Evolutionary conservation across 2,888 invertebrate genomes (phyloP).

Genomic region (Chymomyza procnemis): DNA sequence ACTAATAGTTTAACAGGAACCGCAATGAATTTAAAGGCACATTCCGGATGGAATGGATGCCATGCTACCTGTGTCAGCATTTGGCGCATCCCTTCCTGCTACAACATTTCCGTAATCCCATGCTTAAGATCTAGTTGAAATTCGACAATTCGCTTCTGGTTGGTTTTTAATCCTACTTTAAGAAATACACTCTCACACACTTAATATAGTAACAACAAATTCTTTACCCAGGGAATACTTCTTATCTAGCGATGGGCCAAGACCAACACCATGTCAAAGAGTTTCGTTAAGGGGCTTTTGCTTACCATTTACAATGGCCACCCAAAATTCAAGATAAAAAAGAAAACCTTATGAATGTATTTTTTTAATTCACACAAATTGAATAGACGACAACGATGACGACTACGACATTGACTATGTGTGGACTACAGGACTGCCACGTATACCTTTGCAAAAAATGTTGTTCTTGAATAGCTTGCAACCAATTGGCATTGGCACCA

Average conservation of each 20-base stretch:
- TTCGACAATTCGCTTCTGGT: conserved; percentile 8
- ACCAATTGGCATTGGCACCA: conserved; percentile 47
- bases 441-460: not conserved
- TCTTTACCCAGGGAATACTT: conserved; percentile 6
- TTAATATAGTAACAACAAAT: not conserved
- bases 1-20: conserved; percentile 57
- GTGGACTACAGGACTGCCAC: not conserved
- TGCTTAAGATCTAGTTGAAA: conserved; percentile 23
- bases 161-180: conserved; percentile 58
- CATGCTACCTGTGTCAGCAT: not conserved
- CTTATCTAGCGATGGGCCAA: conserved; percentile 65
- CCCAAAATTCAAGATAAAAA: not conserved
- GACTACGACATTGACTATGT: conserved; percentile 37
- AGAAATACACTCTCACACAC: conserved; percentile 33
- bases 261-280: conserved; percentile 54
- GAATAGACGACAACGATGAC: conserved; percentile 54
- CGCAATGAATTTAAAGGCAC: not conserved
- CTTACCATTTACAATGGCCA: not conserved
- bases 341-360: conserved; percentile 9
- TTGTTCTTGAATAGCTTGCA: conserved; percentile 41
- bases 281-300: not conserved
- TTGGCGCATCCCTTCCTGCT: conserved; percentile 54
- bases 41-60: not conserved
- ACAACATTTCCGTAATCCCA: conserved; percentile 50
- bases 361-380: conserved; percentile 64